phyloP scores from a whole-genome alignment of 2,888 invertebrate genomes.

The Anthrax anthrax region DNA sequence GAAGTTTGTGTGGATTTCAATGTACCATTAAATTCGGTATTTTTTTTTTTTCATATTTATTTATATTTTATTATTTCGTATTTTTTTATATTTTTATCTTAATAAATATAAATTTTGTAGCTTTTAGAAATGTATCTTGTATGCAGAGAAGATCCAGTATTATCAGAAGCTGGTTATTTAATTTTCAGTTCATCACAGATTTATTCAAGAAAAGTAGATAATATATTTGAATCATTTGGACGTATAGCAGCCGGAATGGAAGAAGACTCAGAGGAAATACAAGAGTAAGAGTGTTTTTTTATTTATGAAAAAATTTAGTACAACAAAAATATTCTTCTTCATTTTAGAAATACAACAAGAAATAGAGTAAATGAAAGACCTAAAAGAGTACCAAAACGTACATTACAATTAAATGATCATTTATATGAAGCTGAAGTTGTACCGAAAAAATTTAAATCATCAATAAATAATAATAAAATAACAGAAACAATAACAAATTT shows the following conservation, averaged over 20 bases:
- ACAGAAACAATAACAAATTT: slow-evolving; percentile 5
- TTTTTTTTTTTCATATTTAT: too few species aligned
- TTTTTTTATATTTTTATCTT: background rate
- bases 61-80: too few species aligned
- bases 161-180: slow-evolving; percentile 19
- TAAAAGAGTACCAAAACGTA: slow-evolving; percentile 6
- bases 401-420: slow-evolving; percentile 19
- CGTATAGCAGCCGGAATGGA: slow-evolving; percentile 12
- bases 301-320: too few species aligned
- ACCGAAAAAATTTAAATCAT: slow-evolving; percentile 20
- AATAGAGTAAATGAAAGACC: background rate
- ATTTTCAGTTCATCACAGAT: slow-evolving; percentile 24
- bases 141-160: slow-evolving; percentile 10
- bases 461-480: slow-evolving; percentile 19
- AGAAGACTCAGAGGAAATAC: background rate
- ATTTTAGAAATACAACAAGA: background rate
- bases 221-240: slow-evolving; percentile 20
- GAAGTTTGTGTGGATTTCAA: slow-evolving; percentile 24
- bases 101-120: slow-evolving; percentile 15
- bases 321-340: too few species aligned
- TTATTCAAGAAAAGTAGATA: slow-evolving; percentile 26
- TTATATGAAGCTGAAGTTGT: slow-evolving; percentile 21
- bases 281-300: too few species aligned
- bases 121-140: slow-evolving; percentile 22
- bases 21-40: slow-evolving; percentile 22